Percentiles rank a stretch among this genome's conserved stretches.
These are phyloP conservation scores for Cettia cetti DNA, from an alignment of 2,113 vertebrate genomes.

Conservation along the genomic window DNA sequence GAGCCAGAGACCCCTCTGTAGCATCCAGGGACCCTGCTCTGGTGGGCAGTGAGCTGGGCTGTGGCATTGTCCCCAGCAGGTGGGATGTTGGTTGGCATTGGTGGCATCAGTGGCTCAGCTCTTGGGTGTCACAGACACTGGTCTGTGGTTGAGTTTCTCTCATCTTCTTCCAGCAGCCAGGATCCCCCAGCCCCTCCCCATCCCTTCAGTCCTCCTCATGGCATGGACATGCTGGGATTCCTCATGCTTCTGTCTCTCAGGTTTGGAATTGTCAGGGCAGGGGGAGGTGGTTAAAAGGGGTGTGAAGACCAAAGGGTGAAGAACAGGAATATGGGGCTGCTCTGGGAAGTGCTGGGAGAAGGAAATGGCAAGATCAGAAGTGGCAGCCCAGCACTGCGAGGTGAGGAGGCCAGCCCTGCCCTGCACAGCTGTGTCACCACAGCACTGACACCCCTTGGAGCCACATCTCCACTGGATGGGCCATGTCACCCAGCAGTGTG, in stretches of 20 bases:
- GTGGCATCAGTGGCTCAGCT: neutral
- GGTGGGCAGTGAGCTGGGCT: neutral
- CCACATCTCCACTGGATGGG: accelerated
- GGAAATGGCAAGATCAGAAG: neutral
- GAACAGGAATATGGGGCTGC: neutral
- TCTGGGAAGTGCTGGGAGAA: neutral
- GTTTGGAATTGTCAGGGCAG: accelerated
- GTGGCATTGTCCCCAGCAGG: accelerated
- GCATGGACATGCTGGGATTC: neutral
- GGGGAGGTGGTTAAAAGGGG: neutral
- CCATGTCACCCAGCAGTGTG: accelerated
- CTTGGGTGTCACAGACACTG: neutral
- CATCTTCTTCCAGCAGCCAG: neutral
- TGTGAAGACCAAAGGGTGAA: neutral
- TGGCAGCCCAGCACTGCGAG: accelerated
- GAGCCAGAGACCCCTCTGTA: neutral
- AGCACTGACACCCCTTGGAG: accelerated
- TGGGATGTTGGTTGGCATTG: neutral
- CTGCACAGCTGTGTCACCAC: neutral
- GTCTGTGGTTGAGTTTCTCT: neutral
- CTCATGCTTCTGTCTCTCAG: neutral
- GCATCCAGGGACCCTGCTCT: neutral
- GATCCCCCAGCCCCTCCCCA: neutral
- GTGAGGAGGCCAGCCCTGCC: neutral
- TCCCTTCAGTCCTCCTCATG: neutral